Base-by-base conservation (phyloP, 2,888 invertebrate species). In the Drosophila nr. perissopoda region DNA sequence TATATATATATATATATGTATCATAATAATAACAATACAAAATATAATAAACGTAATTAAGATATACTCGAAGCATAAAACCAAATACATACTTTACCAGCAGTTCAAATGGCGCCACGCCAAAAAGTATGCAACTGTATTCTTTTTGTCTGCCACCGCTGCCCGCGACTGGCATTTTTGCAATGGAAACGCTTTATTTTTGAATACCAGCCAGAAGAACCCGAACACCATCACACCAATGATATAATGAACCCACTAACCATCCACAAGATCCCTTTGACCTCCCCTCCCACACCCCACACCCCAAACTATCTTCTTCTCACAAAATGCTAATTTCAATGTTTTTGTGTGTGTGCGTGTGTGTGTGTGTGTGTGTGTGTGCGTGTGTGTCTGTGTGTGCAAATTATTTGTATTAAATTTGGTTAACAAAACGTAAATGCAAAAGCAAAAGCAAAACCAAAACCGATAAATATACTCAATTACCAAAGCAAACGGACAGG, bases 401-500 rank as follows among this genome's bases (percentile, higher is more conserved):
- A 79, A 90, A 75, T 80, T 78, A 82, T 71, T 88, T 91, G 87
- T 88, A 88, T 91, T 92, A 90, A 92, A 88, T 92, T 92, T 92
- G 92, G 91, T 89, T 82, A 82, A 74, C 63, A 71, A 70, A 73
- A 62, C 65, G 56, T 42, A 58, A 67, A 66, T 49, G 36, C 61
- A 61, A 57, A 52, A 53, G 60, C 54, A 66, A 61, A 63, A 58
- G 46, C 36, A 40, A 42, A 56, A 42, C 11, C 11, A 71, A 33
- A 48, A 57, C n/a, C 27, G 38, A 61, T 57, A 62, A 54, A 67
- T 36, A 64, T 63, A 62, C 60, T 63, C 36, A 76, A 79, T 53
- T 76, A 74, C 62, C 54, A 88, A 90, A 89, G 86, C 65, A 83
- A 89, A 90, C 90, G 92, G 92, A 93, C 93, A 93, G 93, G 92